A percentile compares a stretch with the other conserved stretches of the same genome.
Evolutionary conservation across 2,888 invertebrate species (phyloP).

Genomic region (Schizotus pectinicornis): DNA sequence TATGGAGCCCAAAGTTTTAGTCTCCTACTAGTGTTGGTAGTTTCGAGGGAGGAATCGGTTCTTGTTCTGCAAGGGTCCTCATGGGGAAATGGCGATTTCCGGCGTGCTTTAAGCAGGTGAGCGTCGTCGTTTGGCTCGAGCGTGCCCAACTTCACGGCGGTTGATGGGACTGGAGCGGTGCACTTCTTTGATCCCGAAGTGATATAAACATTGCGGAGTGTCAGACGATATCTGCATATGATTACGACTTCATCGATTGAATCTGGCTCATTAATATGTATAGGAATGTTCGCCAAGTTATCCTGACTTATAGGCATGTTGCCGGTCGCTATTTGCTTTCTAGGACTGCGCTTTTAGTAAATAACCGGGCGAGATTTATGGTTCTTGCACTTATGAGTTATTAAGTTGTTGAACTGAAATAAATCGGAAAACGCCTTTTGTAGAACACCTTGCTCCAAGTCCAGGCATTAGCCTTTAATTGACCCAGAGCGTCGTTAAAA

Average conservation of each 20-base stretch:
- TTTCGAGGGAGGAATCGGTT: too few relatives aligned
- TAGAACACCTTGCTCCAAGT: slow-evolving; percentile 7
- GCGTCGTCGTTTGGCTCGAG: too few relatives aligned
- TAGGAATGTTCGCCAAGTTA: slow-evolving; percentile 33
- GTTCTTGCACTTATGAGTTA: slow-evolving; percentile 21
- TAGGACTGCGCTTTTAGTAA: slow-evolving; percentile 14
- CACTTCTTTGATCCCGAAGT: slow-evolving; percentile 40
- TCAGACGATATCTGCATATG: slow-evolving; percentile 44
- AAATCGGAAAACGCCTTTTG: slow-evolving; percentile 9
- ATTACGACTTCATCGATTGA: slow-evolving; percentile 46
- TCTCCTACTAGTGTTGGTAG: too few relatives aligned
- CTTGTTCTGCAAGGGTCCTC: too few relatives aligned
- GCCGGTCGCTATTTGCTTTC: slow-evolving; percentile 16
- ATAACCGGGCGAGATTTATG: slow-evolving; percentile 19
- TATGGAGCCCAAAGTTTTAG: too few relatives aligned
- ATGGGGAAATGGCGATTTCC: too few relatives aligned
- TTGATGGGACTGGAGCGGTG: too few relatives aligned
- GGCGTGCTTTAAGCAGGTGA: too few relatives aligned
- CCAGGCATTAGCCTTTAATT: neutral
- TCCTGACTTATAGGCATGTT: slow-evolving; percentile 34
- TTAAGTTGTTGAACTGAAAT: slow-evolving; percentile 18
- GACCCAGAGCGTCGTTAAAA: too few relatives aligned
- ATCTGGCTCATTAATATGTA: slow-evolving; percentile 46
- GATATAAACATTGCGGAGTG: slow-evolving; percentile 45
- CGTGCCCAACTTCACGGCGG: too few relatives aligned